Percentiles rank a stretch among this genome's conserved stretches.
Conservation (phyloP, 2,797 vertebrate genomes). For the Decapterus maruadsi region DNA sequence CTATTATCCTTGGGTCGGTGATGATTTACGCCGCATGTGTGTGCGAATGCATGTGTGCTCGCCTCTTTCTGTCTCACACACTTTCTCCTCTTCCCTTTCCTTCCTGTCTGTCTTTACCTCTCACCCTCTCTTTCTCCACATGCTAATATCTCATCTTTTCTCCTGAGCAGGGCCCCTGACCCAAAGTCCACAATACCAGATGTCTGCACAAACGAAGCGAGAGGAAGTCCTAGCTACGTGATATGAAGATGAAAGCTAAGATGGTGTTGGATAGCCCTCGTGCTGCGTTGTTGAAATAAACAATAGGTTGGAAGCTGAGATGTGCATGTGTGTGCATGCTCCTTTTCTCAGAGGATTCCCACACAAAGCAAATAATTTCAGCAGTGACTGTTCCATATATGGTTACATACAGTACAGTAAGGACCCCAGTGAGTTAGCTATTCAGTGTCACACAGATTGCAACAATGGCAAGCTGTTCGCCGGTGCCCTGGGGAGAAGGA, state of each 20-base stretch:
- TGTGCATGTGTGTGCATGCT: neutral
- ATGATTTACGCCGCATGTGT: conserved; percentile 77
- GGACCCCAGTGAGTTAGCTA: conserved; percentile 52
- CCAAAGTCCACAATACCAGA: conserved; percentile 76
- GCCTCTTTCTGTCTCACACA: conserved; percentile 55
- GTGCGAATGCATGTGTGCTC: conserved; percentile 47
- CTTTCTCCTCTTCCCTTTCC: conserved; percentile 67
- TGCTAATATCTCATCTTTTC: conserved; percentile 74
- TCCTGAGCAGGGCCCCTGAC: conserved; percentile 60
- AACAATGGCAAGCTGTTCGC: conserved; percentile 75
- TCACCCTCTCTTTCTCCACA: conserved; percentile 57
- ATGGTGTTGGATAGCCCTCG: conserved; percentile 63
- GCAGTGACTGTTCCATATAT: conserved; percentile 59
- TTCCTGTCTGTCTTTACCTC: conserved; percentile 65
- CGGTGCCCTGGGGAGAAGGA: conserved; percentile 48
- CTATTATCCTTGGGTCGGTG: conserved; percentile 78
- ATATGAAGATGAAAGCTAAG: conserved; percentile 75
- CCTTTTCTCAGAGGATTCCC: conserved; percentile 69
- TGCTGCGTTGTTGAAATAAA: conserved; percentile 65
- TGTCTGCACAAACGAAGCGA: conserved; percentile 68
- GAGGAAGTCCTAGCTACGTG: conserved; percentile 66
- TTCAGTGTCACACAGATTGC: conserved; percentile 59
- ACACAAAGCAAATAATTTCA: conserved; percentile 69
- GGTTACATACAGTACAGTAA: conserved; percentile 51
- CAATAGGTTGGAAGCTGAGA: conserved; percentile 51